Base-by-base conservation (phyloP, 2,888 invertebrate species). In the Folsomia candida region DNA sequence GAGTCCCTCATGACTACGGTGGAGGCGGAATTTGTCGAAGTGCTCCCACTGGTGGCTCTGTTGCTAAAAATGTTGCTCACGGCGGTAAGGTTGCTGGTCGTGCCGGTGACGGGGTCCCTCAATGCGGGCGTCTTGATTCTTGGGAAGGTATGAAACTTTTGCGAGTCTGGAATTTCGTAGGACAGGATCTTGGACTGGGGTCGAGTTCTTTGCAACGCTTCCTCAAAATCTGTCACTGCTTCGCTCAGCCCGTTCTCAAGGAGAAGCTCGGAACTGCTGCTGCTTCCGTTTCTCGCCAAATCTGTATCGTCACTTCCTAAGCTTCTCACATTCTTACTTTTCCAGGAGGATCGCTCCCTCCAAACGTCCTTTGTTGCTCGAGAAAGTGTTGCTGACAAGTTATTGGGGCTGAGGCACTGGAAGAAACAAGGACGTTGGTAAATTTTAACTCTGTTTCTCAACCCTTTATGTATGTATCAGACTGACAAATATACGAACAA, bases 201-300 rank as follows among this genome's bases (percentile, higher is more conserved):
- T 51, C 74, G 67, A 78, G 88, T 86, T 69, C 87, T 84, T 79
- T 88, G 87, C 72, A 90, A 83, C 24, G 89, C 89, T 78, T 88
- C 87, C 82, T 90, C 90, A 81, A 90, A 90, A 82, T 90, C 90
- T 68, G 86, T 86, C 70, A 90, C 88, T 69, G 89, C 90, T 76
- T 85, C 81, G 51, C 81, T 81, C 62, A 83, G 72, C n/a, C 74
- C 76, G 59, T 71, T 73, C 29, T 73, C 75, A 60, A 77, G 71
- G 27, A 75, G 68, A 51, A 72, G 67, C 18, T 67, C 71, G 3
- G 57, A 65, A 37, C 37, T 37, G 60, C 69, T 67, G 11, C 66
- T 64, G 1, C 47, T 24, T 2, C 25, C 18, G 2, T 9, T 4
- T 4, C 4, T n/a, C 9, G n/a, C 57, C n/a, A 57, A 6, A 47